phyloP scores from a whole-genome alignment of 2,113 vertebrate species.

The Microtus ochrogaster region DNA sequence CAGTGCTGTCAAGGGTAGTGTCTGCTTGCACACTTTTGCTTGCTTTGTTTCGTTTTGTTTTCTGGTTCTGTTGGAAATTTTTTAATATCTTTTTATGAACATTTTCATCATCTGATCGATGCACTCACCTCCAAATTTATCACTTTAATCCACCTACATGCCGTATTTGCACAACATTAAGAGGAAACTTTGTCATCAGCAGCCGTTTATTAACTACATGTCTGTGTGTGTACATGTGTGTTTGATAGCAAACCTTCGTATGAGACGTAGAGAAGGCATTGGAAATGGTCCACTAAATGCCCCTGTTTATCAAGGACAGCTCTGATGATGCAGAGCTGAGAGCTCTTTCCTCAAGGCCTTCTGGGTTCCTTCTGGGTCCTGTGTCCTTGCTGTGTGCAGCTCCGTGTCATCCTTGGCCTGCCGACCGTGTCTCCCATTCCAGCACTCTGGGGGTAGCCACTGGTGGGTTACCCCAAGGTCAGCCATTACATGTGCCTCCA shows the following conservation, averaged over 20 bases:
- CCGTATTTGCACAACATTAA: background rate
- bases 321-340: background rate
- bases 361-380: background rate
- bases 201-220: background rate
- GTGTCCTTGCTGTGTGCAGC: background rate
- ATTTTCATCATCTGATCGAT: background rate
- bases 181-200: background rate
- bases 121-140: background rate
- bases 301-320: no score
- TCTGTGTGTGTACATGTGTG: background rate
- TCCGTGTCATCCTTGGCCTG: background rate
- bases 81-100: background rate
- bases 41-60: no score
- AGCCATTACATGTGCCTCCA: conserved; percentile 48
- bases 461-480: conserved; percentile 68
- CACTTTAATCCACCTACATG: background rate
- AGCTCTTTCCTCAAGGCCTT: background rate
- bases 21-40: background rate
- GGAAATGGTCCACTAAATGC: background rate
- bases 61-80: background rate
- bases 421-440: background rate
- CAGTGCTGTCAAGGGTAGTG: background rate
- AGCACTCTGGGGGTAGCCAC: background rate
- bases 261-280: background rate
- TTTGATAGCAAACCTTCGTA: background rate